Base-by-base conservation (phyloP, 2,797 vertebrate genomes). In the Coranthus polyacanthus region DNA sequence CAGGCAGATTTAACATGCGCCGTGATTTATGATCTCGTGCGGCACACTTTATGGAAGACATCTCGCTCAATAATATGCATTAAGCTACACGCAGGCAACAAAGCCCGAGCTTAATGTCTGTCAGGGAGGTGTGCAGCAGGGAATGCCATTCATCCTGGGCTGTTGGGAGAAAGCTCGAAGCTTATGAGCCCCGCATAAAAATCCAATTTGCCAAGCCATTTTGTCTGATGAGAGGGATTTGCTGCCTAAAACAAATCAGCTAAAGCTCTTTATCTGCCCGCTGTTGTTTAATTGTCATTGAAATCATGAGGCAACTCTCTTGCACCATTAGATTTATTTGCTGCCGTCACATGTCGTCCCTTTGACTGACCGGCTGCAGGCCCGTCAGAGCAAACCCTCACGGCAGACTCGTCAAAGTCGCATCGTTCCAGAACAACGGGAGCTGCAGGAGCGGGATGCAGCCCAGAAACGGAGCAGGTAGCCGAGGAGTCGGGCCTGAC, bases 151-250 rank as follows among this genome's bases (percentile, higher is more conserved):
- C n/a, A n/a, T n/a, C n/a, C n/a, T n/a, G n/a, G n/a, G n/a, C n/a
- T n/a, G n/a, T n/a, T n/a, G n/a, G n/a, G n/a, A n/a, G n/a, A n/a
- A n/a, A n/a, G n/a, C n/a, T n/a, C n/a, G n/a, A n/a, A n/a, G n/a
- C n/a, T n/a, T n/a, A n/a, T n/a, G 72, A 72, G 73, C 65, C 52
- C 68, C 5, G 72, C 68, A 71, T 82, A 75, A 75, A 90, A 91
- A 90, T 90, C 85, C 86, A 89, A 64, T 90, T 87, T 91, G 63
- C 75, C n/a, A n/a, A 77, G 77, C 57, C 76, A 72, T 88, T 90
- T 87, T 74, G 84, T 73, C 58, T 78, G 84, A 89, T 89, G 83
- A 78, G 73, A 80, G 53, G 83, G 88, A 92, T 91, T 91, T 90
- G 72, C 51, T 21, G 66, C 67, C 80, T 74, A 71, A 80, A 86